Evolutionary conservation across 1,140 invertebrate species (phyloP), one percentile per base, ranked within the genome.

Genomic region (Solen grandis): DNA sequence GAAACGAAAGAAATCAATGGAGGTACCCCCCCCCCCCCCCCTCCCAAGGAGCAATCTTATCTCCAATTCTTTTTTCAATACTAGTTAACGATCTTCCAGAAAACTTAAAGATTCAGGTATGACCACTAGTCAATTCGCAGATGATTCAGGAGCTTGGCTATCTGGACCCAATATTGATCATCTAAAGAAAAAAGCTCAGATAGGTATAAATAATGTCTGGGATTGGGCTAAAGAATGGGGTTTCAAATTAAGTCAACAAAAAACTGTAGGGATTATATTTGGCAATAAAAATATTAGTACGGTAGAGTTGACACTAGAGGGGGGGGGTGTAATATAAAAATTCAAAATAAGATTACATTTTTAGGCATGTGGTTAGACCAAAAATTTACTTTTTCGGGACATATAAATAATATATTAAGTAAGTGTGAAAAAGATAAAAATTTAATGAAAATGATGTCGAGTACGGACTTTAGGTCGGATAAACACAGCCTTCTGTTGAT

Each of bases 201-300:
- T 35, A 25, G 70, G 36, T 3, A 16, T 36, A n/a, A 54, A 57
- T n/a, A 5, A 16, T 13, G 2, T 72, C 22, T 41, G 2, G 55
- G 38, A 35, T 4, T 74, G 25, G 70, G 36, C 55, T 33, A 41
- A 29, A 41, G 25, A 74, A 19, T 74, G 38, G 33, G 70, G 70
- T 29, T 74, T 74, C 33, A 60, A 74, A 74, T 41, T 74, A 14
- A 60, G 55, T 27, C n/a, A 70, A 74, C 27, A 29, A 74, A 74
- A 74, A 74, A 74, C 70, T 36, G 55, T 74, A 41, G 55, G 35
- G 16, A 38, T 74, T 16, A 2, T 74, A 5, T 60, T 74, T 46
- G 70, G 70, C 3, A 74, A 74, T 46, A 27, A 74, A 36, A 0
- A 41, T 19, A 2, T 33, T 55, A 10, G 62, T 35, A 74, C 8